phyloP scores from a whole-genome alignment of 2,888 invertebrate genomes.

The Brachylomia viminalis region DNA sequence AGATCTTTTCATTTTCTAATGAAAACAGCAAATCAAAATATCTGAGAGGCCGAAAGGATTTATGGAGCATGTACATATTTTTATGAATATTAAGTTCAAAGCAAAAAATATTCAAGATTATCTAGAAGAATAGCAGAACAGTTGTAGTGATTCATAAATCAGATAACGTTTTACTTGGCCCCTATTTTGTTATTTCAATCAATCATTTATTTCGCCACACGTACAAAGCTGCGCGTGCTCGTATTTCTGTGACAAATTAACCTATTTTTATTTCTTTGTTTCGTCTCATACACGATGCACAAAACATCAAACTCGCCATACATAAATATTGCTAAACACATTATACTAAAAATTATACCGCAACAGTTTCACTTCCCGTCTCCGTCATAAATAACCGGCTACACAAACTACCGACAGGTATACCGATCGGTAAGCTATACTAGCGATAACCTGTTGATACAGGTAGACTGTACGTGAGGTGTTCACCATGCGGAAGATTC shows the following conservation, averaged over 20 bases:
- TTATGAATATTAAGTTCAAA: background rate
- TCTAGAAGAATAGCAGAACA: background rate
- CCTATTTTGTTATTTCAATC: too few relatives aligned
- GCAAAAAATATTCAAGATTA: background rate
- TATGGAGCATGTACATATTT: constrained; percentile 4
- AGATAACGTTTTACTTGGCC: background rate
- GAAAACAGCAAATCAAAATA: constrained; percentile 26
- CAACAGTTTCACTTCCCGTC: constrained; percentile 33
- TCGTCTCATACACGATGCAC: background rate
- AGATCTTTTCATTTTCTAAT: constrained; percentile 55
- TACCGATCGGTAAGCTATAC: constrained; percentile 26
- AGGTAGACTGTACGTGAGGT: constrained; percentile 77
- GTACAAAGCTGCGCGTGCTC: background rate
- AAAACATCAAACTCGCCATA: background rate
- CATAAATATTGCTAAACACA: constrained; percentile 16
- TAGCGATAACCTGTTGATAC: constrained; percentile 57
- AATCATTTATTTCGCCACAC: background rate
- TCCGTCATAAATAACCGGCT: constrained; percentile 47
- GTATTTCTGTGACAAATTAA: too few relatives aligned
- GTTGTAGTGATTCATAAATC: background rate
- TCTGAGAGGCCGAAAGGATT: background rate
- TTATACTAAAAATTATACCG: constrained; percentile 17
- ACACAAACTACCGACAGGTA: constrained; percentile 41
- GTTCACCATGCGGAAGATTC: constrained; percentile 72
- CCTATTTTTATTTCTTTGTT: too few relatives aligned